Evolutionary conservation across 2,888 invertebrate species (phyloP), one percentile per base, ranked within the genome.

Genomic region (Romanomermis culicivorax): DNA sequence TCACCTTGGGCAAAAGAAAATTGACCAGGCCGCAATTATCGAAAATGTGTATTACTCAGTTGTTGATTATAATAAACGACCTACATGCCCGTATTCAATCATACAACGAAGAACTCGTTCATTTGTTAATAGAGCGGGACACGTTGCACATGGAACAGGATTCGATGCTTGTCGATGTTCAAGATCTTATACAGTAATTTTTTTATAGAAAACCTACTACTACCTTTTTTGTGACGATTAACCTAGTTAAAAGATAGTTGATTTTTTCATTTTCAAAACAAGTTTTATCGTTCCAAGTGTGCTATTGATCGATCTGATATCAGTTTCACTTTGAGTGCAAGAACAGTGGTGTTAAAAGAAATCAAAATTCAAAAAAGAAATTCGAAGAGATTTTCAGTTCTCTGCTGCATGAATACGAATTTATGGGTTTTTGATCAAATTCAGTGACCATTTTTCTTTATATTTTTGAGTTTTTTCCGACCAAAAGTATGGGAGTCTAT

Each of bases 131-230:
- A 77, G 83, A 85, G 65, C 77, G 91, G 60, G 93, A 95, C 73
- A 89, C 91, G 71, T 76, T 91, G 51, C 89, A 91, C 73, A 91
- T 93, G 88, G 85, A 86, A 60, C 89, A 93, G 72, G 93, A 95
- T 72, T 88, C 91, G 43, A 88, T 89, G 83, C 77, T 91, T 61
- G 88, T 91, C 42, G 91, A 93, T 69, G 87, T 93, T 64, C 91
- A 93, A 73, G 91, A 93, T 74, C 78, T 89, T 62, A 87, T 87
- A 47, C 77, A 63, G 56, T 61, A 62, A 47, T n/a, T n/a, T n/a
- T n/a, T n/a, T n/a, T n/a, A n/a, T n/a, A n/a, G n/a, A 61, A 42
- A 7, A 4, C 27, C 20, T 24, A 7, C 27, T 51, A 26, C 4
- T 26, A 7, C 25, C 4, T 20, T 51, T n/a, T 29, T 24, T n/a